phyloP scores from a whole-genome alignment of 2,113 vertebrate genomes.

The Prunella fulvescens region DNA sequence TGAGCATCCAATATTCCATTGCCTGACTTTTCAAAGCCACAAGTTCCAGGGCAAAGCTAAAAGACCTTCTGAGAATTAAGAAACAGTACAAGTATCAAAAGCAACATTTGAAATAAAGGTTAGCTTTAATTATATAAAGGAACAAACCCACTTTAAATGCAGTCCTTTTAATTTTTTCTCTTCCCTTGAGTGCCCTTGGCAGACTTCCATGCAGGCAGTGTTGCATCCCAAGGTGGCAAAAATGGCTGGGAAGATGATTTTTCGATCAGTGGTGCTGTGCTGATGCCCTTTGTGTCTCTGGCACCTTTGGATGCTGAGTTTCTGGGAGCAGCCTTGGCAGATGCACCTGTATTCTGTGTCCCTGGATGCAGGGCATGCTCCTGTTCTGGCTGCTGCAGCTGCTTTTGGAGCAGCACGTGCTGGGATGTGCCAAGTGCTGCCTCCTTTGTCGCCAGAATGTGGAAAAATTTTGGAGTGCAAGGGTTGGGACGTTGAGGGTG shows the following conservation, averaged over 20 bases:
- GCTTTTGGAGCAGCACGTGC: background rate
- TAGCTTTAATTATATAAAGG: conserved; percentile 26
- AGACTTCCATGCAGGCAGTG: background rate
- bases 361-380: background rate
- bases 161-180: background rate
- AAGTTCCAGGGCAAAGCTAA: background rate
- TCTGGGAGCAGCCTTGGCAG: background rate
- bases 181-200: background rate
- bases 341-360: background rate
- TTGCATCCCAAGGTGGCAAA: background rate
- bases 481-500: background rate
- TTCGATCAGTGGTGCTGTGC: fast-evolving
- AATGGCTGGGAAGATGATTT: background rate
- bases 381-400: background rate
- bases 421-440: fast-evolving
- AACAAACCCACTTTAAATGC: background rate
- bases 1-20: background rate
- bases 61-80: background rate
- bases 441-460: background rate
- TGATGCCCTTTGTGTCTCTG: background rate
- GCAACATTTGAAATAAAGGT: conserved; percentile 11
- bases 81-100: background rate
- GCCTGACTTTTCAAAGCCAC: background rate
- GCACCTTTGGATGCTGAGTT: background rate
- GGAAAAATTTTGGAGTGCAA: background rate